These are phyloP conservation scores for Drosophila atripex DNA, from an alignment of 2,888 invertebrate species.

Conservation along the genomic window DNA sequence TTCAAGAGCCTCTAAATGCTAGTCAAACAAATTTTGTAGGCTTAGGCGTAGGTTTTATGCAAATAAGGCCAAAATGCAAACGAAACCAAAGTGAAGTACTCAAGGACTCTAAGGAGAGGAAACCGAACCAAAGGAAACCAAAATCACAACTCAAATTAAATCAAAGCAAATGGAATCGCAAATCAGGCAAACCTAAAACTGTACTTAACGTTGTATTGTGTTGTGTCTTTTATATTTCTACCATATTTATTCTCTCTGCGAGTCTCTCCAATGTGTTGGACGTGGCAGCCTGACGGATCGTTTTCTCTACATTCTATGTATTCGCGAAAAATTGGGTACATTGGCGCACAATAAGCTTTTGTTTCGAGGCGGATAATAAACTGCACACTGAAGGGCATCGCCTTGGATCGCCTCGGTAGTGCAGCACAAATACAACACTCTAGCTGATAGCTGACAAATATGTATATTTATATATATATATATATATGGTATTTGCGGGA, in stretches of 20 bases:
- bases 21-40: constrained; percentile 67
- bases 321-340: constrained; percentile 23
- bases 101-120: constrained; percentile 12
- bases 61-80: constrained; percentile 75
- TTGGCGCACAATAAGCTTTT: constrained; percentile 40
- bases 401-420: constrained; percentile 13
- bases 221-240: constrained; percentile 4
- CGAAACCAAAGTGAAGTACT: constrained; percentile 30
- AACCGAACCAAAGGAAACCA: constrained; percentile 14
- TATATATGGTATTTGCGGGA: constrained; percentile 8
- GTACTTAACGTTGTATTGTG: constrained; percentile 16
- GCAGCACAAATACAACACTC: constrained; percentile 34
- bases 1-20: constrained; percentile 72
- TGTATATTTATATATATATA: constrained; percentile 20
- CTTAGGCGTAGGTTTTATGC: constrained; percentile 69
- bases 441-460: background rate
- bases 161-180: constrained; percentile 7
- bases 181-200: constrained; percentile 6
- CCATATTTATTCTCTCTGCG: constrained; percentile 6
- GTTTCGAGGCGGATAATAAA: constrained; percentile 15
- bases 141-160: background rate
- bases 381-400: constrained; percentile 7
- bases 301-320: constrained; percentile 20
- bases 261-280: constrained; percentile 9
- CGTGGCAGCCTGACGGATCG: constrained; percentile 3